phyloP scores from a whole-genome alignment of 1,140 invertebrate genomes.

The Heliconius nattereri region DNA sequence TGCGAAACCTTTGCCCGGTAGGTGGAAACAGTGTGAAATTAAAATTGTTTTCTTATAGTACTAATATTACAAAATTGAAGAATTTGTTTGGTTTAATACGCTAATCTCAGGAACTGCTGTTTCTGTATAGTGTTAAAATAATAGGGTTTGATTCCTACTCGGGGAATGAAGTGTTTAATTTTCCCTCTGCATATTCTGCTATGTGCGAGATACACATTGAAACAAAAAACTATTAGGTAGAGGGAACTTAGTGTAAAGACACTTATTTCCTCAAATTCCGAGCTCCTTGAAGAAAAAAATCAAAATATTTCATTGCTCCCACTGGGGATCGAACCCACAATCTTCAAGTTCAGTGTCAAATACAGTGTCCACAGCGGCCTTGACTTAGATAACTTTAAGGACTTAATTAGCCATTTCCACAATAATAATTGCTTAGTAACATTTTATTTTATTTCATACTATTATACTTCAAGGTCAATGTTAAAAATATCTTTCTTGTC shows the following conservation, averaged over 20 bases:
- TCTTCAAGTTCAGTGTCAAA: neutral
- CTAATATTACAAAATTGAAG: no score
- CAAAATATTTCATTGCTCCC: neutral
- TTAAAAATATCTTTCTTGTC: neutral
- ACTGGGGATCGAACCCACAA: neutral
- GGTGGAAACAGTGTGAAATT: slow-evolving; percentile 32
- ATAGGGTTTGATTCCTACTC: no score
- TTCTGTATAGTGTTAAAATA: no score
- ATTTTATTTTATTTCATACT: neutral
- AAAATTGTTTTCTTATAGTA: no score
- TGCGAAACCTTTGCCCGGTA: slow-evolving; percentile 44
- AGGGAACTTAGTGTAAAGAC: no score
- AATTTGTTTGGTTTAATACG: no score
- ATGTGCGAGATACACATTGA: no score
- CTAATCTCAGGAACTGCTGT: no score
- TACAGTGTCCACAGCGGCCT: neutral
- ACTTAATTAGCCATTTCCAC: neutral
- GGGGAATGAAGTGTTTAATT: no score
- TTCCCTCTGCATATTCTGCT: no score
- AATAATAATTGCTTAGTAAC: neutral
- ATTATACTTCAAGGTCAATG: neutral
- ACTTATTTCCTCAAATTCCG: no score
- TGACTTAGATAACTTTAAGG: neutral
- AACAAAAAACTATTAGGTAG: no score
- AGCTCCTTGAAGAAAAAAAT: neutral